Percentiles rank a stretch among this genome's conserved stretches.
Evolutionary conservation across 2,888 invertebrate genomes (phyloP).

Genomic region (Chironomus tentans): DNA sequence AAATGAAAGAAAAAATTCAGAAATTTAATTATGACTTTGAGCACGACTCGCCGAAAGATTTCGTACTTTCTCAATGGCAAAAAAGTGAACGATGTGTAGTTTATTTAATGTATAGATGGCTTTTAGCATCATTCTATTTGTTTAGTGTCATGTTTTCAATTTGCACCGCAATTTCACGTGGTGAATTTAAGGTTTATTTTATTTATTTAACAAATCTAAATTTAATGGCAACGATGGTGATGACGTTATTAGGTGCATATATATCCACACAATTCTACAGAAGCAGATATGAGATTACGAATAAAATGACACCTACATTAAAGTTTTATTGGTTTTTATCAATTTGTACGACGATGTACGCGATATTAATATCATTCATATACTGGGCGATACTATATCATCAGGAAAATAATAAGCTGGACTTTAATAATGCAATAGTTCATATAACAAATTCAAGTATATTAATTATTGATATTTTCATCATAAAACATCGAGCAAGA

Average conservation of each 20-base stretch:
- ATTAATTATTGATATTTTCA: not conserved
- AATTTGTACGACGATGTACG: not conserved
- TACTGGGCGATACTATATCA: conserved; percentile 2
- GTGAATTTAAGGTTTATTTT: not conserved
- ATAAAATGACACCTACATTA: not conserved
- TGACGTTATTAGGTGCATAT: not conserved
- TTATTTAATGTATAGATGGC: conserved; percentile 9
- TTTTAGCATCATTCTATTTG: not conserved
- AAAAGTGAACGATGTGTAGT: not conserved
- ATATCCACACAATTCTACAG: not conserved
- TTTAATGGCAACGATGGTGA: not conserved
- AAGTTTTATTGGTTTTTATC: conserved; percentile 10
- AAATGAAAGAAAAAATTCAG: not conserved
- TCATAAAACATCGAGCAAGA: not conserved
- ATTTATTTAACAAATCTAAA: conserved; percentile 6
- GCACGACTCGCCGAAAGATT: not conserved
- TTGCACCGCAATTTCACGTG: not conserved
- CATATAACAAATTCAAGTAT: not conserved
- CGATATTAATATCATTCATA: not conserved
- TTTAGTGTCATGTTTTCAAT: not conserved
- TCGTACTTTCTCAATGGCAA: conserved; percentile 16
- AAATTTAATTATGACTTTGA: conserved; percentile 2
- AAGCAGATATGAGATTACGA: not conserved
- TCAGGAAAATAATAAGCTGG: not conserved
- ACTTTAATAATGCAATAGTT: conserved; percentile 1